These are phyloP conservation scores for Phengaris alcon DNA, from an alignment of 2,888 invertebrate genomes.

Conservation along the genomic window DNA sequence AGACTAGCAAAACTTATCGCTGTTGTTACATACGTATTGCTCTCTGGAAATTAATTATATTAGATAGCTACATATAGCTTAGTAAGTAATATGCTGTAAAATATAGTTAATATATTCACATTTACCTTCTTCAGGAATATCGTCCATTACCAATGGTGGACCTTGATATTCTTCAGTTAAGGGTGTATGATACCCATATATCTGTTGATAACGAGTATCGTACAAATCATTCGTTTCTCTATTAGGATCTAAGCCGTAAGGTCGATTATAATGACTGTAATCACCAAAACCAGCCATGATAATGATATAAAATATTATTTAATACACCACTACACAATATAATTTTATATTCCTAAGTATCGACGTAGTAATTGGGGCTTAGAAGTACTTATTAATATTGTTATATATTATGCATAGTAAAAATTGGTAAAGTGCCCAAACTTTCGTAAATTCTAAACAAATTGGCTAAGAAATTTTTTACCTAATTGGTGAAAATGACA, in stretches of 20 bases:
- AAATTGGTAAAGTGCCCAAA: slow-evolving; percentile 21
- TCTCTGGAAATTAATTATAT: slow-evolving; percentile 52
- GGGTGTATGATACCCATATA: slow-evolving; percentile 73
- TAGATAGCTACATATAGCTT: neutral
- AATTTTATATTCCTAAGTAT: slow-evolving; percentile 32
- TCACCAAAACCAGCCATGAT: slow-evolving; percentile 75
- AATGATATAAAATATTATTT: slow-evolving; percentile 37
- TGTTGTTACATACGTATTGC: slow-evolving; percentile 85
- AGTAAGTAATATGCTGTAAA: neutral
- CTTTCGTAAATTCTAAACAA: slow-evolving; percentile 11
- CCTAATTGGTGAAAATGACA: slow-evolving; percentile 1
- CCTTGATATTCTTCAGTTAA: slow-evolving; percentile 73
- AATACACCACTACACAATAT: slow-evolving; percentile 34
- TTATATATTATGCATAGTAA: neutral
- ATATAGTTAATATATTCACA: neutral
- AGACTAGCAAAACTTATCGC: slow-evolving; percentile 91
- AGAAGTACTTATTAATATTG: neutral
- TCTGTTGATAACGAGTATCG: slow-evolving; percentile 73
- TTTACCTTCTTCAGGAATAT: slow-evolving; percentile 67
- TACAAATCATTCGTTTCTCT: slow-evolving; percentile 70
- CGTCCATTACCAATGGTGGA: slow-evolving; percentile 73
- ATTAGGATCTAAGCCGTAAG: slow-evolving; percentile 68
- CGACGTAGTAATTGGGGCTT: neutral
- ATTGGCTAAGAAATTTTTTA: neutral
- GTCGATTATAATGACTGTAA: slow-evolving; percentile 66